Percentiles rank a stretch among this genome's conserved stretches.
These are phyloP conservation scores for Semnopithecus entellus DNA, from an alignment of 2,113 vertebrate species.

Conservation along the genomic window DNA sequence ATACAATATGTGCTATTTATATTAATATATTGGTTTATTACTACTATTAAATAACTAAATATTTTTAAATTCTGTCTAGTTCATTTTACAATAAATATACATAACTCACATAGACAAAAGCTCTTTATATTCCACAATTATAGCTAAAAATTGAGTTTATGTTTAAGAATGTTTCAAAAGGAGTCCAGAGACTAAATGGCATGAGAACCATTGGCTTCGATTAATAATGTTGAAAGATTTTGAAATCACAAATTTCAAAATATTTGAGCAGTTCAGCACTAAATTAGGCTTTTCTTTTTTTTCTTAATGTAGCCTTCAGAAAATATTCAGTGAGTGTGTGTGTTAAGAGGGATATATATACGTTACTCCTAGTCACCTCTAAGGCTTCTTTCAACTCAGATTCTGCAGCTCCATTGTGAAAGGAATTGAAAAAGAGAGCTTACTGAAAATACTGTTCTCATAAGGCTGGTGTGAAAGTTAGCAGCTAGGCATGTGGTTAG, in stretches of 20 bases:
- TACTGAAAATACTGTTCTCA: background rate
- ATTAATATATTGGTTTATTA: background rate
- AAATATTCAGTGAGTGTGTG: background rate
- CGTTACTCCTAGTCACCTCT: no score
- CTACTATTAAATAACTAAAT: background rate
- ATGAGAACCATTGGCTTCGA: background rate
- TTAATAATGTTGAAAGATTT: background rate
- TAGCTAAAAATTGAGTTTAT: background rate
- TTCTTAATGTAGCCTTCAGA: background rate
- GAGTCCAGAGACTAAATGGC: background rate
- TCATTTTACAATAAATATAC: background rate
- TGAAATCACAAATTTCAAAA: background rate
- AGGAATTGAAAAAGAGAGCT: background rate
- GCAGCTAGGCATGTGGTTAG: background rate
- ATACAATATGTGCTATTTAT: background rate
- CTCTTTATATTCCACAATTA: background rate
- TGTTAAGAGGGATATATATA: background rate
- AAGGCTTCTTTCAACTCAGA: background rate
- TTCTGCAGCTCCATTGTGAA: background rate
- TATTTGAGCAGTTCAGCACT: background rate
- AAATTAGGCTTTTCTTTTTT: background rate
- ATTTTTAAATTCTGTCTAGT: background rate
- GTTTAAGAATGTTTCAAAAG: background rate
- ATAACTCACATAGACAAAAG: background rate
- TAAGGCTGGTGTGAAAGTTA: background rate